Percentiles rank a stretch among this genome's conserved stretches.
phyloP scores from a whole-genome alignment of 2,888 invertebrate genomes.

The Drepana falcataria region DNA sequence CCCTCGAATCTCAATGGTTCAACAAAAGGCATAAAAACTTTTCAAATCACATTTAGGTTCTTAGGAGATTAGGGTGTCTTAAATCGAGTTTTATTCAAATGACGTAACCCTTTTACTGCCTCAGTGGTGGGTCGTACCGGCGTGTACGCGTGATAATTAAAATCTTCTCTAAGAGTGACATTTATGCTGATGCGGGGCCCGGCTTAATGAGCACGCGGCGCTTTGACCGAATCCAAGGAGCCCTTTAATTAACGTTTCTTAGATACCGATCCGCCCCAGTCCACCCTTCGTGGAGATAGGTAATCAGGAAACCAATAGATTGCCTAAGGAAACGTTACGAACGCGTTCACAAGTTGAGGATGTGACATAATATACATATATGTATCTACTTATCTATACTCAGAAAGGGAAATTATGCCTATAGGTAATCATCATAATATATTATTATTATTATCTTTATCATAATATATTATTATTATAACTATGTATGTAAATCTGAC shows the following conservation, averaged over 20 bases:
- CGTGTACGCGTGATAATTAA: slow-evolving; percentile 54
- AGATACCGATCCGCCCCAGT: slow-evolving; percentile 26
- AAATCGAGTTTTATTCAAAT: slow-evolving; percentile 35
- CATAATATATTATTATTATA: too few species aligned
- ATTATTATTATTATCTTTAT: too few species aligned
- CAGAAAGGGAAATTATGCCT: neutral
- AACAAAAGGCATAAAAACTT: neutral
- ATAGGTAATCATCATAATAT: neutral
- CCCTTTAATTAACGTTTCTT: slow-evolving; percentile 50
- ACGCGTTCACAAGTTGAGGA: neutral
- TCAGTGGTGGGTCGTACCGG: slow-evolving; percentile 52
- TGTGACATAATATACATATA: neutral
- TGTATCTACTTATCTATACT: neutral
- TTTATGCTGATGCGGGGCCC: slow-evolving; percentile 66
- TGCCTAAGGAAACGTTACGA: too few species aligned
- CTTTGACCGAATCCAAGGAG: slow-evolving; percentile 45
- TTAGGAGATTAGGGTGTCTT: slow-evolving; percentile 4
- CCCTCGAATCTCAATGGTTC: neutral
- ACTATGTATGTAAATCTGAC: too few species aligned
- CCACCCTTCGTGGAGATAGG: neutral
- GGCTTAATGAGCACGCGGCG: slow-evolving; percentile 53
- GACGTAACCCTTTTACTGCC: slow-evolving; percentile 40
- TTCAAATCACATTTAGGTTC: neutral
- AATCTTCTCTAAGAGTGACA: slow-evolving; percentile 63
- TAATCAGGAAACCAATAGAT: neutral